phyloP scores from a whole-genome alignment of 2,888 invertebrate genomes.

The Colletes collaris region DNA sequence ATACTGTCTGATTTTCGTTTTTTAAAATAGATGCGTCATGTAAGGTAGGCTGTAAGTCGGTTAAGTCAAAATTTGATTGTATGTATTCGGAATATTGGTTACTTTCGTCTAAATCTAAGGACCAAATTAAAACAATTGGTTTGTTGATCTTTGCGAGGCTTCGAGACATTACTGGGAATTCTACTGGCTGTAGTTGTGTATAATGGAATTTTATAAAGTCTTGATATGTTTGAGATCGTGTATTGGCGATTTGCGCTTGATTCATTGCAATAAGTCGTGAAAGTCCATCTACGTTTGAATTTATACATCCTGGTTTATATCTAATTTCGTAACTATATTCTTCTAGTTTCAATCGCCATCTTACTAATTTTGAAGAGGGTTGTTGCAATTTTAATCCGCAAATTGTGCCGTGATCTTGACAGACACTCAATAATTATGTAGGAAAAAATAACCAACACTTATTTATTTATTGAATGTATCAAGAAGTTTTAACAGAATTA shows the following conservation, averaged over 20 bases:
- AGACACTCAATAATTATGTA: no score
- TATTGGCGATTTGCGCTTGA: background rate
- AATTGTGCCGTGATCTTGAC: no score
- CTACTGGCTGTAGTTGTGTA: background rate
- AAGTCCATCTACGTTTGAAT: slow-evolving; percentile 14
- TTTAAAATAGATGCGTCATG: background rate
- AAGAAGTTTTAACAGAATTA: no score
- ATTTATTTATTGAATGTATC: no score
- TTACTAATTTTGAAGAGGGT: background rate
- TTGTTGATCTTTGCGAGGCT: slow-evolving; percentile 8
- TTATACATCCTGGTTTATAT: slow-evolving; percentile 7
- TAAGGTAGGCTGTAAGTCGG: background rate
- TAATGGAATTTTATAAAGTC: slow-evolving; percentile 31
- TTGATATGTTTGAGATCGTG: slow-evolving; percentile 3
- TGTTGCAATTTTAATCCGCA: no score
- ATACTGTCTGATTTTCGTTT: background rate
- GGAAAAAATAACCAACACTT: no score
- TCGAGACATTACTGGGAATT: background rate
- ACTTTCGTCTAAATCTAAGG: slow-evolving; percentile 12
- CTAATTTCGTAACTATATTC: slow-evolving; percentile 6
- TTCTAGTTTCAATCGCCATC: background rate
- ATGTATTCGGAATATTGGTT: slow-evolving; percentile 10
- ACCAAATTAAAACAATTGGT: slow-evolving; percentile 25
- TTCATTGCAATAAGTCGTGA: background rate
- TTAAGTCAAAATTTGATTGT: slow-evolving; percentile 7